A percentile compares a stretch with the other conserved stretches of the same genome.
These are phyloP conservation scores for Ascidia mentula DNA, from an alignment of 23 tunicate genomes.

Conservation along the genomic window DNA sequence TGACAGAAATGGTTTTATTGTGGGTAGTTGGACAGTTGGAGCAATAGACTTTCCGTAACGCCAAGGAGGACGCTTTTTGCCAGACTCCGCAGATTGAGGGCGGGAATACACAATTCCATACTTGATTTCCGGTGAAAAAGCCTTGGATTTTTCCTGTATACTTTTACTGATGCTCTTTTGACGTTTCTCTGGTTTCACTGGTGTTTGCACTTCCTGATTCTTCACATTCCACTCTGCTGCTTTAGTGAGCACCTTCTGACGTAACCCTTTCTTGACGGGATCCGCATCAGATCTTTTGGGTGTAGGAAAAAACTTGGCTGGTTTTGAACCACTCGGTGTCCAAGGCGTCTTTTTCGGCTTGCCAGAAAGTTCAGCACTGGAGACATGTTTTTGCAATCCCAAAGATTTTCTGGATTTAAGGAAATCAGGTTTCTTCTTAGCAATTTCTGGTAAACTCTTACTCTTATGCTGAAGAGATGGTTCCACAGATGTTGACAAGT, in stretches of 20 bases:
- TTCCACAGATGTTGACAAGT: not conserved
- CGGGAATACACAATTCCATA: slow-evolving; percentile 51
- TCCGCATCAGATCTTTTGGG: slow-evolving; percentile 26
- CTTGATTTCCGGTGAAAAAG: slow-evolving; percentile 39
- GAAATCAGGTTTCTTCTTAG: slow-evolving; percentile 26
- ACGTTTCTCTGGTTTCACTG: not conserved
- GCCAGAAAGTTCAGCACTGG: not conserved
- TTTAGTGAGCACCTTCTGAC: slow-evolving; percentile 45
- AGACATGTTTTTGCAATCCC: slow-evolving; percentile 16
- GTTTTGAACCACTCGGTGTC: slow-evolving; percentile 31
- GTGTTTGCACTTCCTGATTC: slow-evolving; percentile 5
- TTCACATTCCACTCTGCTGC: slow-evolving; percentile 55
- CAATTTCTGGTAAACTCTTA: slow-evolving; percentile 58
- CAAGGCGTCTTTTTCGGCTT: slow-evolving; percentile 17
- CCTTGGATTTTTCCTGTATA: slow-evolving; percentile 59
- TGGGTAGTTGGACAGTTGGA: slow-evolving; percentile 42
- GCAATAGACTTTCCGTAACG: slow-evolving; percentile 39
- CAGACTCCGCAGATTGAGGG: slow-evolving; percentile 11
- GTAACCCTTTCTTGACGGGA: slow-evolving; percentile 31
- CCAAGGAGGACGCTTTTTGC: slow-evolving; percentile 71
- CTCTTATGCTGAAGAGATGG: slow-evolving; percentile 52
- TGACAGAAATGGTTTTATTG: slow-evolving; percentile 66
- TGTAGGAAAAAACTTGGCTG: slow-evolving; percentile 52
- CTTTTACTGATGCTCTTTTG: slow-evolving; percentile 41
- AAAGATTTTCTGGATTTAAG: not conserved